Evolutionary conservation across 2,113 vertebrate species (phyloP).

Genomic region (Scolopax mira): DNA sequence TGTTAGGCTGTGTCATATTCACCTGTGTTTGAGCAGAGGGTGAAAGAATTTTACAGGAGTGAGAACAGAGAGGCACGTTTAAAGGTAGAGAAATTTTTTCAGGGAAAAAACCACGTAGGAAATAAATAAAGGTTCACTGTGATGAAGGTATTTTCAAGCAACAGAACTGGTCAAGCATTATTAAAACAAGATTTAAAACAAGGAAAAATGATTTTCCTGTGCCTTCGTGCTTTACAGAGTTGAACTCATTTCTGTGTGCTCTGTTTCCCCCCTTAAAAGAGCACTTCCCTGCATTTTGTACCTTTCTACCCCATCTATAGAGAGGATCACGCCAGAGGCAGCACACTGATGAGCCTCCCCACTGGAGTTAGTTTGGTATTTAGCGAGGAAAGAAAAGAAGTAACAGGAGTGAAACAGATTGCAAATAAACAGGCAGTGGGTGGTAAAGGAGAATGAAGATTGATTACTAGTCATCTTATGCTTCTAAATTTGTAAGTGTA

Average conservation of each 20-base stretch:
- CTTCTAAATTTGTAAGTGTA: not conserved
- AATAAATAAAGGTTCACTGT: not conserved
- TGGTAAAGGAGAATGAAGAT: not conserved
- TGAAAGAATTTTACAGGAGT: not conserved
- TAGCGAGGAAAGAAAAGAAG: not conserved
- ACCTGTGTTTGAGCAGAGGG: not conserved
- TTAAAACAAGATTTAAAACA: not conserved
- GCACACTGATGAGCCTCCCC: not conserved
- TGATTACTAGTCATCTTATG: not conserved
- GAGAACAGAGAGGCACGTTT: not conserved
- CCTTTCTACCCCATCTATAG: not conserved
- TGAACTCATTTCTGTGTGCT: not conserved
- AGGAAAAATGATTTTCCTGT: not conserved
- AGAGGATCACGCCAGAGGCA: not conserved
- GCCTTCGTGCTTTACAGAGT: not conserved
- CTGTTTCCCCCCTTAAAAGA: not conserved
- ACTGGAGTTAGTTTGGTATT: not conserved
- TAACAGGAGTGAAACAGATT: not conserved
- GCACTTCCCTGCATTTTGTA: not conserved
- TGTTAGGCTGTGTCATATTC: not conserved
- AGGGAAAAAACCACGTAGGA: not conserved
- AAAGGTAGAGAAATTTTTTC: not conserved
- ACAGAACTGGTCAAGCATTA: not conserved
- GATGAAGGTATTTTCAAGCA: not conserved
- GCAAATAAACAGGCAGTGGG: not conserved